These are phyloP conservation scores for Periophthalmus modestus DNA, from an alignment of 2,113 vertebrate species.

Conservation along the genomic window DNA sequence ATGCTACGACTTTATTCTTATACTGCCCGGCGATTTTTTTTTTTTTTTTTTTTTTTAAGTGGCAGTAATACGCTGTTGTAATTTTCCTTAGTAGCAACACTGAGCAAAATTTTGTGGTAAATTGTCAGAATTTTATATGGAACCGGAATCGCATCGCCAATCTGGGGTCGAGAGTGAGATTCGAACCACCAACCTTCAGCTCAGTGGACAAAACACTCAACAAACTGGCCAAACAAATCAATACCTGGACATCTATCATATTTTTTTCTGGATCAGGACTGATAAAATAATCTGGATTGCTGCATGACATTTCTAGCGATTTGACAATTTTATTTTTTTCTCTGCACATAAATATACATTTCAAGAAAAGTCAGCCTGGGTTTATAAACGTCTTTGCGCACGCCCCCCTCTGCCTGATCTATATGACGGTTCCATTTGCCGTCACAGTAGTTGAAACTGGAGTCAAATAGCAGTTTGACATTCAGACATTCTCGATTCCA, in stretches of 20 bases:
- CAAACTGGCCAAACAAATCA: neutral
- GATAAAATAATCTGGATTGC: neutral
- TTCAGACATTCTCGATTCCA: slow-evolving; percentile 29
- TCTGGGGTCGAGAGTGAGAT: too few relatives aligned
- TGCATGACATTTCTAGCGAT: neutral
- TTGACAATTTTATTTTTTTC: neutral
- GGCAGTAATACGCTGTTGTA: too few relatives aligned
- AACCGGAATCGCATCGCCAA: too few relatives aligned
- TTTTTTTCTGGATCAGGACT: neutral
- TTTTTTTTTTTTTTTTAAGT: too few relatives aligned
- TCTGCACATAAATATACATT: neutral
- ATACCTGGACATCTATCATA: neutral
- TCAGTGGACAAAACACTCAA: too few relatives aligned
- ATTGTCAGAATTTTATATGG: too few relatives aligned
- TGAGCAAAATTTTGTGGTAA: too few relatives aligned
- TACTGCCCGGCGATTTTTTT: too few relatives aligned
- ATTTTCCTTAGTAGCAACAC: too few relatives aligned
- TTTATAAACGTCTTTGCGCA: neutral
- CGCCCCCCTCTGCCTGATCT: neutral
- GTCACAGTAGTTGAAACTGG: slow-evolving; percentile 41
- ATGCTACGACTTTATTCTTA: too few relatives aligned
- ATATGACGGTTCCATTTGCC: slow-evolving; percentile 36
- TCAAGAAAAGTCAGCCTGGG: neutral
- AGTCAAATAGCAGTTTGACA: slow-evolving; percentile 45
- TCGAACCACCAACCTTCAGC: too few relatives aligned